These are phyloP conservation scores for Psix sp. DNA, from an alignment of 1,140 invertebrate species.

Conservation along the genomic window DNA sequence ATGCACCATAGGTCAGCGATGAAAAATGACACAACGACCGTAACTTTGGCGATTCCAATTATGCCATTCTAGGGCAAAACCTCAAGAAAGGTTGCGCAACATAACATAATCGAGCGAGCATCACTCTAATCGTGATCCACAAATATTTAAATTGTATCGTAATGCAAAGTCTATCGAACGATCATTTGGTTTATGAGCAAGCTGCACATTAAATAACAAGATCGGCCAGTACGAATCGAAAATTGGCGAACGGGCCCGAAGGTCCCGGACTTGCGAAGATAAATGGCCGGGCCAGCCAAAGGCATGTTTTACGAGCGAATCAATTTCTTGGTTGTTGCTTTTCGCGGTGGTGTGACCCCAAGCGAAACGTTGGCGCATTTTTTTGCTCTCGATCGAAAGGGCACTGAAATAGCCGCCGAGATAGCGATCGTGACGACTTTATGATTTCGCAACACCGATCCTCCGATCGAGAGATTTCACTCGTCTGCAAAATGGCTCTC, in stretches of 20 bases:
- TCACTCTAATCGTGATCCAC: no score
- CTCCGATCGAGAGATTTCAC: neutral
- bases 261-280: slow-evolving; percentile 9
- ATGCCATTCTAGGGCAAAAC: no score
- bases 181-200: no score
- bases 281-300: slow-evolving; percentile 21
- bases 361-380: slow-evolving; percentile 34
- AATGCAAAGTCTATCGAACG: no score
- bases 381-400: neutral
- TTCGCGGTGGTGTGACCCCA: slow-evolving; percentile 31
- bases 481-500: neutral
- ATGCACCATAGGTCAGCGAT: slow-evolving; percentile 34
- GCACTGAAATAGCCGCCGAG: slow-evolving; percentile 18
- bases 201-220: neutral
- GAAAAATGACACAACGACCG: no score
- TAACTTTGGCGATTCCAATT: no score
- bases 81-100: no score
- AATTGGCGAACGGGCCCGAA: neutral
- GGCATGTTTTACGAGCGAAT: slow-evolving; percentile 48
- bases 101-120: no score
- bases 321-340: slow-evolving; percentile 37
- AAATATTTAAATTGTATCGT: no score
- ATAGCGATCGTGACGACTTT: slow-evolving; percentile 52
- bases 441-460: slow-evolving; percentile 43
- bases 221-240: no score